Evolutionary conservation across 2,113 vertebrate genomes (phyloP).

Genomic region (Microtus montanus): DNA sequence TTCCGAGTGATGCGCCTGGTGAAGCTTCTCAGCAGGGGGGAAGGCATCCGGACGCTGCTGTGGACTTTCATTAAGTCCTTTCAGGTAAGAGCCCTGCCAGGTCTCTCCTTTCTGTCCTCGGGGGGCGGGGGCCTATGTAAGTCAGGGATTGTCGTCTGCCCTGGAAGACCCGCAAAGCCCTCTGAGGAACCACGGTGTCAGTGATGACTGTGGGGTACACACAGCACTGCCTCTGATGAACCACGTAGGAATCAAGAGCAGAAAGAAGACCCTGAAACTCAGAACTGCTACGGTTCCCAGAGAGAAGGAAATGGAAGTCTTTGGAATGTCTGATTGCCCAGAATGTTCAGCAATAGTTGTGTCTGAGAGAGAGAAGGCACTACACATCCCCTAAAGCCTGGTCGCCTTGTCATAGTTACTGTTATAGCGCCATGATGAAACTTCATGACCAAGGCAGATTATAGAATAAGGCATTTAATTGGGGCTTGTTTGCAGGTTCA

Average conservation of each 20-base stretch:
- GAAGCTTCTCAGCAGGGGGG: conserved; percentile 98
- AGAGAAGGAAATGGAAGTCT: not conserved
- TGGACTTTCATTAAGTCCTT: conserved; percentile 99
- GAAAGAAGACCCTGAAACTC: not conserved
- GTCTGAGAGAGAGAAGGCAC: not conserved
- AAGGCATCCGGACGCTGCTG: conserved; percentile 97
- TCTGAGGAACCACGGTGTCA: not conserved
- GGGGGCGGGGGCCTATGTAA: not conserved
- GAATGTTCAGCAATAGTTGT: not conserved
- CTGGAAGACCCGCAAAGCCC: not conserved
- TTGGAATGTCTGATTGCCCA: no score
- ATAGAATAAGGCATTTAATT: not conserved
- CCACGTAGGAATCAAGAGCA: not conserved
- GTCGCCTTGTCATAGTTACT: not conserved
- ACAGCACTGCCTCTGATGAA: not conserved
- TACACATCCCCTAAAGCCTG: not conserved
- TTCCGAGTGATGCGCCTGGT: conserved; percentile 99
- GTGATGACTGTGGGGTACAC: not conserved
- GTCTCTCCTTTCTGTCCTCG: not conserved
- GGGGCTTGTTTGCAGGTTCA: not conserved
- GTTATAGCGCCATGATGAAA: not conserved
- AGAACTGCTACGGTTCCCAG: not conserved
- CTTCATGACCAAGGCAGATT: not conserved
- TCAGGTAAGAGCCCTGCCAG: conserved; percentile 88
- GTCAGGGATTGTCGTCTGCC: not conserved